phyloP scores from a whole-genome alignment of 2,888 invertebrate genomes.

The Mechanitis mazaeus region DNA sequence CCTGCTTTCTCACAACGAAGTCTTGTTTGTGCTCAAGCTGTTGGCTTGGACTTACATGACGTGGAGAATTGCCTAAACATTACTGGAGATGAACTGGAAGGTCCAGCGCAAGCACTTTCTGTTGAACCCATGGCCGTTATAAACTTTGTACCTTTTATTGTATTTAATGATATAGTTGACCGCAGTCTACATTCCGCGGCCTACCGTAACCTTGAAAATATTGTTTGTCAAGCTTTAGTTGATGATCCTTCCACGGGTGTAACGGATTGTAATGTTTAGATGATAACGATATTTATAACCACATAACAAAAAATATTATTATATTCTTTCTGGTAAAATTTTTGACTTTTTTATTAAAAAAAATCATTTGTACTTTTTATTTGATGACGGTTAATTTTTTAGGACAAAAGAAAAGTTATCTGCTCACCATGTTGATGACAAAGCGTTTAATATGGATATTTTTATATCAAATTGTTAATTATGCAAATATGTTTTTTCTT shows the following conservation, averaged over 20 bases:
- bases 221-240: slow-evolving; percentile 55
- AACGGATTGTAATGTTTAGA: slow-evolving; percentile 41
- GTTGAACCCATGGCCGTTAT: slow-evolving; percentile 39
- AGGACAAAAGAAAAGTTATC: too few species aligned
- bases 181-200: slow-evolving; percentile 36
- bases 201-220: slow-evolving; percentile 36
- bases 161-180: slow-evolving; percentile 47
- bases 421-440: too few species aligned
- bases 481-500: too few species aligned
- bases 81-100: slow-evolving; percentile 46
- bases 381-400: too few species aligned
- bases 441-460: too few species aligned
- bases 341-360: too few species aligned
- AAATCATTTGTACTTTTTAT: too few species aligned
- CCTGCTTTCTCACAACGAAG: slow-evolving; percentile 42
- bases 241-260: slow-evolving; percentile 46
- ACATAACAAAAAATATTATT: background rate
- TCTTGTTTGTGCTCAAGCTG: slow-evolving; percentile 48
- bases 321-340: too few species aligned
- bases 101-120: slow-evolving; percentile 43
- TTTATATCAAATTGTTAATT: too few species aligned
- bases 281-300: background rate
- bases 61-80: slow-evolving; percentile 52
- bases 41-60: slow-evolving; percentile 47
- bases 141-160: slow-evolving; percentile 54